Evolutionary conservation across 2,888 invertebrate species (phyloP), one percentile per base, ranked within the genome.

Genomic region (Mesochorus sp.): DNA sequence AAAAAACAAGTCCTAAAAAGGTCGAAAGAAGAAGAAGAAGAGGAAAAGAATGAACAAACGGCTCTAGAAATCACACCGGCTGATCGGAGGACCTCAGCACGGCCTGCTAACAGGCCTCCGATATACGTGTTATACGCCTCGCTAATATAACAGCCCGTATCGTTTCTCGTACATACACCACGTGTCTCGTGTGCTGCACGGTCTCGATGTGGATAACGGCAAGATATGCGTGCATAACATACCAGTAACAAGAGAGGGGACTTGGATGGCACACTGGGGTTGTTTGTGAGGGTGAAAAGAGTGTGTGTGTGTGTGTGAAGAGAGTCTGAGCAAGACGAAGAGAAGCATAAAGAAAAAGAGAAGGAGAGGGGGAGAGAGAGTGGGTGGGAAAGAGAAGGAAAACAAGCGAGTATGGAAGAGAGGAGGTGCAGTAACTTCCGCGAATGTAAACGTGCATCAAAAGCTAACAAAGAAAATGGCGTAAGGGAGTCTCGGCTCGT

Each of bases 371-470:
- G 34, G 55, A 8, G 19, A 24, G 37, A 10, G 17, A 39, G 49
- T 21, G 4, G n/a, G 19, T 3, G 66, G 3, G 2, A 24, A 26
- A 14, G 51, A 28, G 6, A 47, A 14, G 47, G 44, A 57, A n/a
- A n/a, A n/a, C n/a, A n/a, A n/a, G n/a, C n/a, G n/a, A n/a, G n/a
- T n/a, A n/a, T n/a, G n/a, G n/a, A n/a, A n/a, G n/a, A n/a, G n/a
- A n/a, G n/a, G 37, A 66, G 42, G 74, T 74, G 55, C 51, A 59
- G 28, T 61, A 53, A 49, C 55, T 62, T 76, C 39, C 55, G 28
- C 47, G 49, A 21, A 47, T 62, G 37, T 64, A 21, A n/a, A n/a
- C 28, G 51, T 49, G 3, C 49, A 19, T 57, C 14, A 2, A 53
- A 10, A 12, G 0, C 37, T 37, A 0, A 12, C 14, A 39, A 59